Conservation (phyloP, 2,113 vertebrate genomes). For the Urocitellus parryii region DNA sequence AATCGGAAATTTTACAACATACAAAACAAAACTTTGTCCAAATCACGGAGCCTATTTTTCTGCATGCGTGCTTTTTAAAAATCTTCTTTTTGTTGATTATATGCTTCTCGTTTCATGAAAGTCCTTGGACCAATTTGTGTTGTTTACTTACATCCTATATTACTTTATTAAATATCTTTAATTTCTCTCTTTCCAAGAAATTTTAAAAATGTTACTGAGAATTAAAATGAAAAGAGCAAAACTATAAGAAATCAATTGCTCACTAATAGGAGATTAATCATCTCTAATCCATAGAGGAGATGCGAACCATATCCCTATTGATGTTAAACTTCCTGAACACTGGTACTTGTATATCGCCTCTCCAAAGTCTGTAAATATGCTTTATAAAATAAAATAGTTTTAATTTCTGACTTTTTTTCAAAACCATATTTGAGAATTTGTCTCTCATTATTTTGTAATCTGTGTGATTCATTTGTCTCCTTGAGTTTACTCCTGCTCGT, state of each 20-base stretch:
- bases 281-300: not conserved
- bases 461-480: not conserved
- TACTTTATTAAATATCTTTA: not conserved
- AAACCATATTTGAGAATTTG: not conserved
- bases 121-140: not conserved
- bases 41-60: not conserved
- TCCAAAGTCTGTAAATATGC: not conserved
- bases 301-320: not conserved
- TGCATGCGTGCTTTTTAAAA: not conserved
- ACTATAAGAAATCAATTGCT: not conserved
- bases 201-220: not conserved
- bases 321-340: not conserved
- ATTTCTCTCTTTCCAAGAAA: not conserved
- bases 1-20: not conserved
- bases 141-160: not conserved
- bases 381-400: not conserved
- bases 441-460: constrained; percentile 34
- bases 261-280: not conserved
- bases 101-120: not conserved
- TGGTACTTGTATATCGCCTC: not conserved
- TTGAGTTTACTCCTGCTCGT: not conserved
- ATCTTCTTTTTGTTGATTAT: not conserved
- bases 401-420: not conserved
- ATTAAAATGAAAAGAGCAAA: not conserved
- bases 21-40: not conserved